Percentiles rank a stretch among this genome's conserved stretches.
Conservation (phyloP, 2,888 invertebrate species). For the Euproctis similis region DNA sequence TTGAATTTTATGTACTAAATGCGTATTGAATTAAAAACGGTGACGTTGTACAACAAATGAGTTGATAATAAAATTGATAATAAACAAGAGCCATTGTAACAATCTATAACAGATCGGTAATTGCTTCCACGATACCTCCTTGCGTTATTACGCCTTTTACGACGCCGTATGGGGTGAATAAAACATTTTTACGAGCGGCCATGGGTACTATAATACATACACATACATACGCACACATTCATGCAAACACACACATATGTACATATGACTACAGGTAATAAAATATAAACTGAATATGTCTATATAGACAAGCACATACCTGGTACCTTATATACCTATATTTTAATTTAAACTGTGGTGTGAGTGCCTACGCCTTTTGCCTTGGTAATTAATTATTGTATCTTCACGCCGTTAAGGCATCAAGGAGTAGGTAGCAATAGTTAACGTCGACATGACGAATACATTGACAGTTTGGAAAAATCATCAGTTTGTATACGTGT, state of each 20-base stretch:
- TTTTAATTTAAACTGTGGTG: too few species aligned
- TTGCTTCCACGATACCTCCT: conserved; percentile 75
- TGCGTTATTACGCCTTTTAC: conserved; percentile 76
- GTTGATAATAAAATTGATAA: conserved; percentile 74
- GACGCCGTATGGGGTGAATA: conserved; percentile 76
- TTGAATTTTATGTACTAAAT: conserved; percentile 41
- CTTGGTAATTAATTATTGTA: too few species aligned
- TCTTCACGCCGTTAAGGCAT: too few species aligned
- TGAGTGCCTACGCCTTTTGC: too few species aligned
- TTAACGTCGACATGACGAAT: too few species aligned
- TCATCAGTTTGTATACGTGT: too few species aligned
- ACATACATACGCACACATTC: conserved; percentile 31
- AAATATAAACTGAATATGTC: conserved; percentile 37
- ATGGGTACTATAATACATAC: conserved; percentile 67
- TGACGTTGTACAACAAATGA: conserved; percentile 70
- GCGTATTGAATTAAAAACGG: conserved; percentile 62
- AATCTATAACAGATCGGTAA: conserved; percentile 77
- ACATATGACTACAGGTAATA: conserved; percentile 42
- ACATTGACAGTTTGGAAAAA: too few species aligned
- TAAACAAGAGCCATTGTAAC: conserved; percentile 75
- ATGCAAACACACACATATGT: conserved; percentile 28
- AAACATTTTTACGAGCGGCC: conserved; percentile 76
- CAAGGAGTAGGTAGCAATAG: too few species aligned
- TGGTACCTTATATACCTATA: too few species aligned
- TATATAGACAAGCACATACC: conserved; percentile 17